phyloP scores from a whole-genome alignment of 2,797 vertebrate species.

The Selene dorsalis region DNA sequence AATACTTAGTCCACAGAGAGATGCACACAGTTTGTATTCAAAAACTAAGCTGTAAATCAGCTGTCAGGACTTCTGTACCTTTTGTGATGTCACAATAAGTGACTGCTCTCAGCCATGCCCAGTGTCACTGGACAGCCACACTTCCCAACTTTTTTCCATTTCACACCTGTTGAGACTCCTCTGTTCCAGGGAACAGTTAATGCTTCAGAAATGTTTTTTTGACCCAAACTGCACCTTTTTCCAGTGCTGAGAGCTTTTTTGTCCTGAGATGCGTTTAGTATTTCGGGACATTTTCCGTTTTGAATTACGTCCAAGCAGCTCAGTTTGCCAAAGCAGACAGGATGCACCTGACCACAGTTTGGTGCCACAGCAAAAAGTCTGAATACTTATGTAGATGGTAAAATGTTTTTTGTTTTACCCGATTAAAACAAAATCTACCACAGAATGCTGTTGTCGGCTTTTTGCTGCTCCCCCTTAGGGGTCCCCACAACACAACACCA shows the following conservation, averaged over 20 bases:
- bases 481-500: no score
- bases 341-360: neutral
- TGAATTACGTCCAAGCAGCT: neutral
- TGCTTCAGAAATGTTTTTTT: neutral
- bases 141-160: neutral
- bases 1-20: no score
- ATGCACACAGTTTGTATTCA: no score
- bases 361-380: neutral
- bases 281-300: neutral
- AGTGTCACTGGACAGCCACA: neutral
- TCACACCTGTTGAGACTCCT: neutral
- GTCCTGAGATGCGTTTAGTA: neutral
- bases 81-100: no score
- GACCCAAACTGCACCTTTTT: neutral
- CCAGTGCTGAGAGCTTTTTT: neutral
- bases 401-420: no score
- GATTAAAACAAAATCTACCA: no score
- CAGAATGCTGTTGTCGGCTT: no score
- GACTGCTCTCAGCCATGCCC: no score
- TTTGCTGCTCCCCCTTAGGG: no score
- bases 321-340: neutral
- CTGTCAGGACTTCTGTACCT: no score
- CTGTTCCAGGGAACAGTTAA: neutral
- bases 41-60: no score
- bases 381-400: no score